phyloP scores from a whole-genome alignment of 2,113 vertebrate genomes.

The Nesoenas mayeri region DNA sequence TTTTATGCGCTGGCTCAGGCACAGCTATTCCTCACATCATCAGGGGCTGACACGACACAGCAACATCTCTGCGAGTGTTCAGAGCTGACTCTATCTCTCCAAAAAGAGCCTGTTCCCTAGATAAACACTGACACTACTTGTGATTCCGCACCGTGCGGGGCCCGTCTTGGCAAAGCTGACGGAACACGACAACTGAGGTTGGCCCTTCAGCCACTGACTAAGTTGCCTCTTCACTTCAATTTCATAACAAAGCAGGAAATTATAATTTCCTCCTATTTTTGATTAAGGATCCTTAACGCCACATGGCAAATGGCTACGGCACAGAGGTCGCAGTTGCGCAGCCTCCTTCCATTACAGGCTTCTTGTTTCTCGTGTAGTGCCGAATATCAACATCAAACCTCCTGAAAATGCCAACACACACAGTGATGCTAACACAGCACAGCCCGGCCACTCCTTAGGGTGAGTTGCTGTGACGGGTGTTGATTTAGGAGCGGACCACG shows the following conservation, averaged over 20 bases:
- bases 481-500: background rate
- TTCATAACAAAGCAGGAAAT: background rate
- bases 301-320: background rate
- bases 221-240: background rate
- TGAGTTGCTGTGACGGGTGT: fast-evolving
- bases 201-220: background rate
- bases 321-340: background rate
- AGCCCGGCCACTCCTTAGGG: fast-evolving
- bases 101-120: background rate
- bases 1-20: background rate
- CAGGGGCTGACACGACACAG: background rate
- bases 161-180: background rate
- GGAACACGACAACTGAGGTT: background rate
- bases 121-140: background rate
- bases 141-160: background rate
- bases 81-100: background rate
- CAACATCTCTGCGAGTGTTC: background rate
- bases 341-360: background rate
- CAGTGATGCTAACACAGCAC: background rate
- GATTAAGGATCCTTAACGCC: background rate
- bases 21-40: background rate
- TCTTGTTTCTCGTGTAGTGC: background rate
- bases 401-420: fast-evolving
- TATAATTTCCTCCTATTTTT: background rate
- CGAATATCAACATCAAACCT: background rate